A percentile compares a stretch with the other conserved stretches of the same genome.
Conservation (phyloP, 2,113 vertebrate genomes). For the Coptodon bakossiorum region DNA sequence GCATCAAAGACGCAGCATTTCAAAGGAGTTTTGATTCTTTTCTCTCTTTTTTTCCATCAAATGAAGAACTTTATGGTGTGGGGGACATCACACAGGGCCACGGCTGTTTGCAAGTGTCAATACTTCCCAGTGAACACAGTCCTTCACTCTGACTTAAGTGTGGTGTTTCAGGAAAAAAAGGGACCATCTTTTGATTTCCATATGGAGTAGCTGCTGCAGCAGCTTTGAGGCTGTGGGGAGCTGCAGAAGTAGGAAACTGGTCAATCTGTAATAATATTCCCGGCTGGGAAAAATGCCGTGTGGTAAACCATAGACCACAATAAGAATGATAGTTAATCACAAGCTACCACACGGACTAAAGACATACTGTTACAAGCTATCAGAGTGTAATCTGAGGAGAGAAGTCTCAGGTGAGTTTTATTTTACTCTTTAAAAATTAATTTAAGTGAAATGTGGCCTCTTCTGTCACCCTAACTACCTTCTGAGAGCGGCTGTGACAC, state of each 20-base stretch:
- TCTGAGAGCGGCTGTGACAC: background rate
- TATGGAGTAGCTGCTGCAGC: background rate
- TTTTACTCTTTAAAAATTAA: background rate
- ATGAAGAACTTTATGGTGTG: background rate
- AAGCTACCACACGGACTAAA: background rate
- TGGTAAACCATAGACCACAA: constrained; percentile 8
- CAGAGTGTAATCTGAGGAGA: background rate
- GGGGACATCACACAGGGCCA: background rate
- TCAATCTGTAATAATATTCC: background rate
- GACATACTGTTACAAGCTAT: background rate
- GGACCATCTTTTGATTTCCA: background rate
- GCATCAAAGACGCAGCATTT: background rate
- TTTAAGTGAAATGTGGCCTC: background rate
- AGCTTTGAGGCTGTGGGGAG: background rate
- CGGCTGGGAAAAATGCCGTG: background rate
- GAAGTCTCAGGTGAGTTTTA: background rate
- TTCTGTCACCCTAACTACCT: background rate
- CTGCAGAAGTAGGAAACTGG: background rate
- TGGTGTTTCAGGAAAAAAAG: background rate
- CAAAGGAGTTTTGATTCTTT: background rate
- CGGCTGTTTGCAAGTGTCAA: background rate
- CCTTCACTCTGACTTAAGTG: background rate
- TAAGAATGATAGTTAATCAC: background rate
- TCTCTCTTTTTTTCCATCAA: background rate
- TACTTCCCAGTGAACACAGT: background rate